Evolutionary conservation across 64 coral and sea anemone genomes (phyloP).

Genomic region (Actinia equina): DNA sequence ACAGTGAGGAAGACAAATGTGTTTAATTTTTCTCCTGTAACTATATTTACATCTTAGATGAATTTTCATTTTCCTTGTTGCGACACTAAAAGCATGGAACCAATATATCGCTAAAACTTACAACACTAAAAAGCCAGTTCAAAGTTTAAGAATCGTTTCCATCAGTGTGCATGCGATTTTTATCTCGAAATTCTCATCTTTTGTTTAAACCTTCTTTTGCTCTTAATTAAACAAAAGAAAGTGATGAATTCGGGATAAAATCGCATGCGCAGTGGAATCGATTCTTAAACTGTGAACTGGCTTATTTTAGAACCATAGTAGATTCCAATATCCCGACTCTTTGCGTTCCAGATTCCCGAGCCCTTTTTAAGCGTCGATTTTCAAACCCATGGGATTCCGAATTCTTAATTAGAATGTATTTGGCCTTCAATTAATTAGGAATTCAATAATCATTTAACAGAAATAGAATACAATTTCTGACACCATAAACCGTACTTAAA

Average conservation of each 20-base stretch:
- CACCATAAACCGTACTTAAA: not conserved
- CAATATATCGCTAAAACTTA: too few species aligned
- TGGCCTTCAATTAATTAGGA: not conserved
- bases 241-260: too few species aligned
- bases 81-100: too few species aligned
- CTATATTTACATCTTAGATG: not conserved
- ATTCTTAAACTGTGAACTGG: too few species aligned
- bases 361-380: not conserved
- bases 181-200: too few species aligned
- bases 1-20: not conserved
- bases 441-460: not conserved
- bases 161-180: too few species aligned
- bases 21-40: not conserved
- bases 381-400: not conserved
- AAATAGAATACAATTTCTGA: not conserved
- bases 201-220: too few species aligned
- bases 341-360: not conserved
- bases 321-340: not conserved
- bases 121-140: too few species aligned
- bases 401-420: not conserved
- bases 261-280: too few species aligned
- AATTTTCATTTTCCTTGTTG: not conserved
- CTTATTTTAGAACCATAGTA: not conserved
- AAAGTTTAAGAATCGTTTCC: too few species aligned
- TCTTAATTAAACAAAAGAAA: too few species aligned